Percentiles rank a stretch among this genome's conserved stretches.
Conservation (phyloP, 2,888 invertebrate genomes). For the Hemistola chrysoprasaria region DNA sequence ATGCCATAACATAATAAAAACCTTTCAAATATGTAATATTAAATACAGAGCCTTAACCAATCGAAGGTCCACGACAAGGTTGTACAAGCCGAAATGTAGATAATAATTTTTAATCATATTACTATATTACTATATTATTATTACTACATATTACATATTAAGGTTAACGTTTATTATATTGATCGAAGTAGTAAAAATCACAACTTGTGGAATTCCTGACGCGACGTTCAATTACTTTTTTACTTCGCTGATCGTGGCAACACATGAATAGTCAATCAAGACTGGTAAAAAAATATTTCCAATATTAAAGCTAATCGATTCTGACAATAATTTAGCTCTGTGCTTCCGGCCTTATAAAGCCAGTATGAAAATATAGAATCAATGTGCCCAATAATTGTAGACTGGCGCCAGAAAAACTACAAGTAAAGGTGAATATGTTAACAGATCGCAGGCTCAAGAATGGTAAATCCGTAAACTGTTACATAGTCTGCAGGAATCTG, state of each 20-base stretch:
- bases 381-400: slow-evolving; percentile 29
- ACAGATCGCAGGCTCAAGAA: slow-evolving; percentile 58
- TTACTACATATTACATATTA: no score
- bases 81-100: no score
- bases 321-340: slow-evolving; percentile 27
- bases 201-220: slow-evolving; percentile 15
- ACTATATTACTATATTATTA: no score
- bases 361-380: no score
- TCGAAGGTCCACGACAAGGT: no score
- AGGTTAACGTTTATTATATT: slow-evolving; percentile 19
- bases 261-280: slow-evolving; percentile 28
- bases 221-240: slow-evolving; percentile 29
- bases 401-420: slow-evolving; percentile 53
- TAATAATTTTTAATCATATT: no score
- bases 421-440: slow-evolving; percentile 53
- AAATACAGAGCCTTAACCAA: background rate
- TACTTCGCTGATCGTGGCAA: slow-evolving; percentile 23
- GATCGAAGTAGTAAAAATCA: slow-evolving; percentile 17
- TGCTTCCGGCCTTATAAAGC: slow-evolving; percentile 37
- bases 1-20: no score
- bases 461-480: slow-evolving; percentile 25
- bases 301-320: slow-evolving; percentile 23
- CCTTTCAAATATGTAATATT: no score
- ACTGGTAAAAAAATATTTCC: slow-evolving; percentile 23
- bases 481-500: slow-evolving; percentile 10